Evolutionary conservation across 2,888 invertebrate species (phyloP).

Genomic region (Sarcophaga carnaria): DNA sequence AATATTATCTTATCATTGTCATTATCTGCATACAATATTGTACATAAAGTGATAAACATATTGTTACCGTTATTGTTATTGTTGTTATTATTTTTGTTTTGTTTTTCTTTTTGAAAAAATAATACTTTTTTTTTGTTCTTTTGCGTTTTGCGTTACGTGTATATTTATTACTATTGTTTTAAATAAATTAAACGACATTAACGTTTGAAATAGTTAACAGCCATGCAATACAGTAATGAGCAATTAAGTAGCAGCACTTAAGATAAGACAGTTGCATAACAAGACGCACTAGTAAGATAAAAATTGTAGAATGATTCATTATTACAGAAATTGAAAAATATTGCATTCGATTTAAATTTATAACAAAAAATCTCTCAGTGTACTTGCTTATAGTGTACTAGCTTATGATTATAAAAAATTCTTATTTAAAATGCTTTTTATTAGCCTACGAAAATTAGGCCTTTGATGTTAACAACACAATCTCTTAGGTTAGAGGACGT

Average conservation of each 20-base stretch:
- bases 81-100: background rate
- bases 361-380: no score
- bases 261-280: background rate
- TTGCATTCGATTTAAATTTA: no score
- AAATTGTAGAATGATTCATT: no score
- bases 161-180: constrained; percentile 25
- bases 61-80: constrained; percentile 11
- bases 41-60: constrained; percentile 47
- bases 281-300: no score
- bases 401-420: no score
- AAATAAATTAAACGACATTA: constrained; percentile 43
- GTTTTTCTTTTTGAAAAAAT: constrained; percentile 33
- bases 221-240: background rate
- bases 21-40: constrained; percentile 17
- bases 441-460: no score
- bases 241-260: background rate
- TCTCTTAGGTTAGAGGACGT: no score
- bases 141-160: constrained; percentile 56
- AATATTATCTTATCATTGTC: constrained; percentile 58
- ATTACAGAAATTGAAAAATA: no score
- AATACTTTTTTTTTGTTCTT: constrained; percentile 16
- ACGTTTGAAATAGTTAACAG: background rate
- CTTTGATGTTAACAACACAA: no score
- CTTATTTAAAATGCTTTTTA: no score
- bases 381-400: no score